Conservation (phyloP, 2,797 vertebrate genomes). For the Tapera naevia region DNA sequence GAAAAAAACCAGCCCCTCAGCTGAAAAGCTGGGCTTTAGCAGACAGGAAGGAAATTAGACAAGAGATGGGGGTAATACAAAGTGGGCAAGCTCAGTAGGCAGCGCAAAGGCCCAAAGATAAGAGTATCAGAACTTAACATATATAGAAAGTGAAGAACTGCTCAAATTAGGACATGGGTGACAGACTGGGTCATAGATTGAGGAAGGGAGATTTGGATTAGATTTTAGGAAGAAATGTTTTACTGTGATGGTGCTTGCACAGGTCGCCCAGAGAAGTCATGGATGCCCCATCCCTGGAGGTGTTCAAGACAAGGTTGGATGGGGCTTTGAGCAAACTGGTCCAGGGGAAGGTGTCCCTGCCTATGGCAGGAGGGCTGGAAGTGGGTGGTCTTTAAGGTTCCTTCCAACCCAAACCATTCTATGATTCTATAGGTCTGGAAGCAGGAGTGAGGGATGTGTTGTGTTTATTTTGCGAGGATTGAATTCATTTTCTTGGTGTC, state of each 20-base stretch:
- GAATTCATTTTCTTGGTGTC: neutral
- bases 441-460: neutral
- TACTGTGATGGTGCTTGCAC: too few species aligned
- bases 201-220: too few species aligned
- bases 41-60: neutral
- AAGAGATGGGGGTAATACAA: rapidly evolving
- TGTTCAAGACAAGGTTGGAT: too few species aligned
- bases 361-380: too few species aligned
- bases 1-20: neutral
- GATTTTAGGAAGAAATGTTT: too few species aligned
- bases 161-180: neutral
- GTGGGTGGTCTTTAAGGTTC: too few species aligned
- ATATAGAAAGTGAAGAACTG: neutral
- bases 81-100: neutral
- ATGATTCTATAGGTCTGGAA: too few species aligned
- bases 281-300: too few species aligned
- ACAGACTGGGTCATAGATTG: neutral
- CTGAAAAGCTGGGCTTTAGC: neutral
- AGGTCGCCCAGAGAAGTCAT: too few species aligned
- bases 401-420: too few species aligned
- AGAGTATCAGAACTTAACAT: neutral
- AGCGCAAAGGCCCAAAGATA: neutral
- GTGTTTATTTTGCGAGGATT: neutral
- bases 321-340: too few species aligned
- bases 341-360: too few species aligned